Evolutionary conservation across 2,888 invertebrate genomes (phyloP).

Genomic region (Gortyna flavago): DNA sequence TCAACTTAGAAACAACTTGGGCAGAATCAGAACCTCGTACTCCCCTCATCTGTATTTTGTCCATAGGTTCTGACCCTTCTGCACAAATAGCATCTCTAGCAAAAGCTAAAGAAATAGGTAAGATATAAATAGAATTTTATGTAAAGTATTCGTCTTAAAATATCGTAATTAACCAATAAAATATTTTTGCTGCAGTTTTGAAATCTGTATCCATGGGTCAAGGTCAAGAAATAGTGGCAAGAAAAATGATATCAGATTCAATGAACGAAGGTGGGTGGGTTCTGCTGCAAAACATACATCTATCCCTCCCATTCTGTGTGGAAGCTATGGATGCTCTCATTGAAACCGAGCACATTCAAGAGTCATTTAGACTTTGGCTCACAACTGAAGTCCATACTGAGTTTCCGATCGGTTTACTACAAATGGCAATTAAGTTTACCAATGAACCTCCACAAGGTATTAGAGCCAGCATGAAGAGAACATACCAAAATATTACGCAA

Average conservation of each 20-base stretch:
- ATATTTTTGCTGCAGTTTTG: conserved; percentile 88
- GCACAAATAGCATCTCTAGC: conserved; percentile 96
- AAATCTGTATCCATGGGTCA: conserved; percentile 99
- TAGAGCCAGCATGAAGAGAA: conserved; percentile 96
- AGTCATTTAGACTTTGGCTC: conserved; percentile 97
- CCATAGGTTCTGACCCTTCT: conserved; percentile 99
- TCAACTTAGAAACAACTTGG: conserved; percentile 97
- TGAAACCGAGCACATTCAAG: conserved; percentile 95
- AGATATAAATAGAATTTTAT: conserved; percentile 69
- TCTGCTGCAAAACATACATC: conserved; percentile 97
- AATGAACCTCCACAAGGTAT: conserved; percentile 99
- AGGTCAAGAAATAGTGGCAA: conserved; percentile 97
- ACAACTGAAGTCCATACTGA: conserved; percentile 98
- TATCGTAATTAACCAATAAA: neutral
- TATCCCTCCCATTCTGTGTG: conserved; percentile 98
- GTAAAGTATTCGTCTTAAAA: neutral
- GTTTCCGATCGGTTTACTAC: conserved; percentile 96
- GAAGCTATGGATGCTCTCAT: conserved; percentile 97
- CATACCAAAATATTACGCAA: conserved; percentile 96
- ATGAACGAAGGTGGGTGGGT: conserved; percentile 97
- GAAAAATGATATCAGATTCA: conserved; percentile 94
- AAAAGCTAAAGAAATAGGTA: conserved; percentile 95
- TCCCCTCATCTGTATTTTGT: conserved; percentile 97
- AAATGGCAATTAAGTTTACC: conserved; percentile 99
- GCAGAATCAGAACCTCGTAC: conserved; percentile 96